A percentile compares a stretch with the other conserved stretches of the same genome.
These are phyloP conservation scores for Gambusia affinis DNA, from an alignment of 2,113 vertebrate genomes.

Conservation along the genomic window DNA sequence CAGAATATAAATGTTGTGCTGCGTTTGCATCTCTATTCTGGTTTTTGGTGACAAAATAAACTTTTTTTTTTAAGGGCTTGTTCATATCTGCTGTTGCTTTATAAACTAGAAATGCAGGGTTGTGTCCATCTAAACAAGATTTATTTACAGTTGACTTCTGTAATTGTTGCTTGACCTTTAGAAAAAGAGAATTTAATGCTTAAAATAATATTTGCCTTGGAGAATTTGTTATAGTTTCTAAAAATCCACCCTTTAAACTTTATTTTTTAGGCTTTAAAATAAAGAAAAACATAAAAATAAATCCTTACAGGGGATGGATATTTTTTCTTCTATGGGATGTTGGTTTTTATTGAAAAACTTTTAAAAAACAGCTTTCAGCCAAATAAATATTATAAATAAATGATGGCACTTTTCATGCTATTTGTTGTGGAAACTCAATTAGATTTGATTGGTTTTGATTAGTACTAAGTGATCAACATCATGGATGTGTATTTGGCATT, in stretches of 20 bases:
- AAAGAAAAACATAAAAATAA: neutral
- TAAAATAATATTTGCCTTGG: neutral
- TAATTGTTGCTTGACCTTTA: neutral
- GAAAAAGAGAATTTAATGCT: neutral
- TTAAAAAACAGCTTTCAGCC: too few relatives aligned
- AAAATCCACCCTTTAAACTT: too few relatives aligned
- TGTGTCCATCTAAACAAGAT: neutral
- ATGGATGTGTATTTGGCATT: too few relatives aligned
- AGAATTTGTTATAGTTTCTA: neutral
- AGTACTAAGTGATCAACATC: too few relatives aligned
- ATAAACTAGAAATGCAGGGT: neutral
- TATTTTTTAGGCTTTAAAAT: neutral
- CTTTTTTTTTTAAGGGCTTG: neutral
- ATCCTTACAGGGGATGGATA: neutral
- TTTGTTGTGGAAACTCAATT: too few relatives aligned
- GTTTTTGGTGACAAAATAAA: neutral
- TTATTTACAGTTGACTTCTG: neutral
- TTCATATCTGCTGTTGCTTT: neutral
- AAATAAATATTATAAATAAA: too few relatives aligned
- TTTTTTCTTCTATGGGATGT: too few relatives aligned
- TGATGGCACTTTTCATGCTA: too few relatives aligned
- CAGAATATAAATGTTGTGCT: neutral
- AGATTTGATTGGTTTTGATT: too few relatives aligned
- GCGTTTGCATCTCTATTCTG: neutral
- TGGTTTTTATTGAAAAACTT: too few relatives aligned